Evolutionary conservation across 1,140 invertebrate genomes (phyloP).

Genomic region (Hypothenemus hampei): DNA sequence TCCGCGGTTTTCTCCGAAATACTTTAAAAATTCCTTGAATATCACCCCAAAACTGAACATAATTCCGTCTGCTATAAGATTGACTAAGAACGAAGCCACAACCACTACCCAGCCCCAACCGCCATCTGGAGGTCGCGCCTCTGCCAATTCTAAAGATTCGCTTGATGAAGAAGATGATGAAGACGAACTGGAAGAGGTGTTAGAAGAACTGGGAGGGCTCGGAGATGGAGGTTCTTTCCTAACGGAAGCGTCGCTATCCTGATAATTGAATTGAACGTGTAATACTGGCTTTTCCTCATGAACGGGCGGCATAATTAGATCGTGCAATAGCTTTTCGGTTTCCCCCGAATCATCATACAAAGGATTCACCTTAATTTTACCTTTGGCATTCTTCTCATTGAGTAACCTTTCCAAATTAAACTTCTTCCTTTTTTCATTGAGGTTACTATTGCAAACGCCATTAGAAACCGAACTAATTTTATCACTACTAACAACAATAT

Average conservation of each 20-base stretch:
- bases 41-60: conserved; percentile 85
- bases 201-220: conserved; percentile 42
- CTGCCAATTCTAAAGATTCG: conserved; percentile 57
- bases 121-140: conserved; percentile 66
- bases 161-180: conserved; percentile 47
- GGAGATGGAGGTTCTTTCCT: conserved; percentile 34
- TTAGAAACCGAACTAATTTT: conserved; percentile 10
- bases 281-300: conserved; percentile 48
- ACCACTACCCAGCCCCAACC: conserved; percentile 80
- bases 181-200: conserved; percentile 40
- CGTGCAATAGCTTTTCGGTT: conserved; percentile 8
- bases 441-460: background rate
- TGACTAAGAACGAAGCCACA: conserved; percentile 81
- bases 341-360: conserved; percentile 14
- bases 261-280: conserved; percentile 57
- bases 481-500: background rate
- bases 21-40: conserved; percentile 71
- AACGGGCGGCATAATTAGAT: conserved; percentile 14
- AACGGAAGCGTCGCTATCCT: conserved; percentile 41
- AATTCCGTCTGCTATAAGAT: conserved; percentile 86
- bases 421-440: conserved; percentile 4
- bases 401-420: conserved; percentile 20
- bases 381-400: conserved; percentile 26
- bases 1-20: conserved; percentile 75
- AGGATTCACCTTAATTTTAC: conserved; percentile 19